These are phyloP conservation scores for Pangasius larnaudii DNA, from an alignment of 2,797 vertebrate species.

Conservation along the genomic window DNA sequence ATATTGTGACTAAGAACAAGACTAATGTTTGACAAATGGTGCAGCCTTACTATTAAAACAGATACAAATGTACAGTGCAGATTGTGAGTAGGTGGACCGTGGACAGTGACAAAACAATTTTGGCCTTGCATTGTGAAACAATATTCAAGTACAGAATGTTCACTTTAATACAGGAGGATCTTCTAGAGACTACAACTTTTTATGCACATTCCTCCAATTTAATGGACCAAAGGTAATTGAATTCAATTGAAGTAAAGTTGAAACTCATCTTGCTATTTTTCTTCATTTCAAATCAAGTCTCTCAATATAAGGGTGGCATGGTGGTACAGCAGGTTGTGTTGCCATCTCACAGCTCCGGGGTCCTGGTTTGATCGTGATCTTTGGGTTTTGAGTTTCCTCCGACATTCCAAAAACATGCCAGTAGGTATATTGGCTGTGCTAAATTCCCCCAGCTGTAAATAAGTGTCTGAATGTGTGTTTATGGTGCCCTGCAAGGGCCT, in stretches of 20 bases:
- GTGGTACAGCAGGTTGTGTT: not conserved
- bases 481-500: not conserved
- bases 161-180: not conserved
- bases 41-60: not conserved
- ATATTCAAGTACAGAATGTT: not conserved
- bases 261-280: not conserved
- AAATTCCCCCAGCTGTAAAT: not conserved
- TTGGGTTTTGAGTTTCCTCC: not conserved
- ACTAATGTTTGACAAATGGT: not conserved
- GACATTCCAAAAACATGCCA: not conserved
- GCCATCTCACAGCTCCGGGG: not conserved
- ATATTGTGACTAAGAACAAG: not conserved
- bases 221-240: not conserved
- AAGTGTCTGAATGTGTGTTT: not conserved
- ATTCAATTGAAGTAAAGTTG: not conserved
- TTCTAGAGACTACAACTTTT: not conserved
- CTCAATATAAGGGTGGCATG: not conserved
- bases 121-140: not conserved
- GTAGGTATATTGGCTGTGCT: not conserved
- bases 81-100: not conserved
- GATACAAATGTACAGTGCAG: not conserved
- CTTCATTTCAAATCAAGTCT: not conserved
- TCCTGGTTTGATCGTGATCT: not conserved
- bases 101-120: not conserved
- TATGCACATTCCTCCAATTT: not conserved